Evolutionary conservation across 1,140 invertebrate genomes (phyloP).

Genomic region (Chlorops oryzae): DNA sequence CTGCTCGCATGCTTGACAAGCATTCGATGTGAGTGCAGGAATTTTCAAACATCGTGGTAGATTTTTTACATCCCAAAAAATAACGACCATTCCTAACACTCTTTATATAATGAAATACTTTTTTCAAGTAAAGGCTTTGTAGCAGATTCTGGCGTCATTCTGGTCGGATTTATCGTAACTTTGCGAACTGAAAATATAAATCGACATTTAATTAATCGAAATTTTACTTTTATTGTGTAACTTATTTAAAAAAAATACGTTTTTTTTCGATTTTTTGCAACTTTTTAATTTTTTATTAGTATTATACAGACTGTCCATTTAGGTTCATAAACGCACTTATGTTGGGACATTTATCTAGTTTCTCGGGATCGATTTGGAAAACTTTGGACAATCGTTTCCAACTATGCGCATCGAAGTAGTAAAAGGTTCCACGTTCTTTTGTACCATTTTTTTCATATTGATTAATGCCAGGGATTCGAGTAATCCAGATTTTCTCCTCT

Average conservation of each 20-base stretch:
- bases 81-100: no score
- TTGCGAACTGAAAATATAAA: no score
- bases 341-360: slow-evolving; percentile 67
- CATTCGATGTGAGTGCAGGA: no score
- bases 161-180: no score
- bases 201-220: no score
- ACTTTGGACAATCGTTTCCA: slow-evolving; percentile 96
- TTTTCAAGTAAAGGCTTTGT: no score
- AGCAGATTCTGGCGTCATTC: no score
- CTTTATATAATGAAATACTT: no score
- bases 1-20: no score
- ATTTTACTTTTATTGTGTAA: no score
- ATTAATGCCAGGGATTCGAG: slow-evolving; percentile 86
- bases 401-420: slow-evolving; percentile 96
- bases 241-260: slow-evolving; percentile 19
- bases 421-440: slow-evolving; percentile 97
- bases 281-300: slow-evolving; percentile 47
- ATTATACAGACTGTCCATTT: slow-evolving; percentile 50
- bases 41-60: no score
- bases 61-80: no score
- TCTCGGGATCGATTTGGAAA: slow-evolving; percentile 95
- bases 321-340: slow-evolving; percentile 46
- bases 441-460: slow-evolving; percentile 84
- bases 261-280: slow-evolving; percentile 33
- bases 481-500: slow-evolving; percentile 99